Percentiles rank a stretch among this genome's conserved stretches.
phyloP scores from a whole-genome alignment of 2,797 vertebrate genomes.

The Acipenser oxyrinchus region DNA sequence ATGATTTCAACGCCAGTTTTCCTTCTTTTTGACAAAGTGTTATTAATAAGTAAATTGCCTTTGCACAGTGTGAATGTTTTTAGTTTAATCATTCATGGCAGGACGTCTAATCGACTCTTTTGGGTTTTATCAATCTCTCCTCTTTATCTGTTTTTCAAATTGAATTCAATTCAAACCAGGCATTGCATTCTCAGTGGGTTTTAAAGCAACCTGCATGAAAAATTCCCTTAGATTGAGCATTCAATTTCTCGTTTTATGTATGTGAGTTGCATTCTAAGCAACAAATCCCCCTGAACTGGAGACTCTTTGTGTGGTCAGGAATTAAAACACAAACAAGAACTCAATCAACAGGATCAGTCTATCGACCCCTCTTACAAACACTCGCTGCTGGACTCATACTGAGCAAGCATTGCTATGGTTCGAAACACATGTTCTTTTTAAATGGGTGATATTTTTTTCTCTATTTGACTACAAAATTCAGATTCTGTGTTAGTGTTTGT shows the following conservation, averaged over 20 bases:
- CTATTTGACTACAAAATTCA: no score
- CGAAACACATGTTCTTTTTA: no score
- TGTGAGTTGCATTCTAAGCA: slow-evolving; percentile 39
- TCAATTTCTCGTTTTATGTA: slow-evolving; percentile 26
- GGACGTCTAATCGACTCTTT: slow-evolving; percentile 38
- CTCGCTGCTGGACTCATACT: background rate
- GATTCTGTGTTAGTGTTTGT: no score
- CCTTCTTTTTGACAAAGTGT: slow-evolving; percentile 22
- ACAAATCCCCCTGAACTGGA: slow-evolving; percentile 43
- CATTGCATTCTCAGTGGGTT: slow-evolving; percentile 28
- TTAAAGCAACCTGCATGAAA: slow-evolving; percentile 39
- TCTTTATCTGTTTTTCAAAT: slow-evolving; percentile 43
- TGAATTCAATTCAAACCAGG: slow-evolving; percentile 49
- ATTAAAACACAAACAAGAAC: slow-evolving; percentile 41
- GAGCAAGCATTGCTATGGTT: no score
- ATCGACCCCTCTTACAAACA: slow-evolving; percentile 16
- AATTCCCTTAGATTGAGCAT: slow-evolving; percentile 34
- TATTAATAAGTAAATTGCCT: slow-evolving; percentile 29
- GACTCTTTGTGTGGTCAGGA: slow-evolving; percentile 23
- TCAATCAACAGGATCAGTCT: slow-evolving; percentile 42
- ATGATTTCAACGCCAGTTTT: background rate
- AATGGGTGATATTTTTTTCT: no score
- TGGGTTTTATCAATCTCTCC: slow-evolving; percentile 33
- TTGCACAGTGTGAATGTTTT: slow-evolving; percentile 35
- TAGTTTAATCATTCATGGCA: slow-evolving; percentile 28